Conservation (phyloP, 1,140 invertebrate species). For the Neodiprion pinetum region DNA sequence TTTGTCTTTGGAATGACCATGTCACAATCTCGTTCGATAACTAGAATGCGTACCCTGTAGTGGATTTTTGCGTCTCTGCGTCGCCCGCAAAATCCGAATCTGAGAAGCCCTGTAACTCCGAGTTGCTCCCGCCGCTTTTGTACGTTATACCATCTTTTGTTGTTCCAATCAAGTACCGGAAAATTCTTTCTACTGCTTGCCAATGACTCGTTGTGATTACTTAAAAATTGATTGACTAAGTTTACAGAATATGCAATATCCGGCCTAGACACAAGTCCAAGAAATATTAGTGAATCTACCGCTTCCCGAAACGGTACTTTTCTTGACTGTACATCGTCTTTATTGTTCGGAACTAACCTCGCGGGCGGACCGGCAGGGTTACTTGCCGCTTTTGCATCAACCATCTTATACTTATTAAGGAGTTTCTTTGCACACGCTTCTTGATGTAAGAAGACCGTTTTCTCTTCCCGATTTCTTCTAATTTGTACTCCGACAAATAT, state of each 20-base stretch:
- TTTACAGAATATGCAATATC: conserved; percentile 22
- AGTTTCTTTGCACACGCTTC: conserved; percentile 33
- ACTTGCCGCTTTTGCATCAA: conserved; percentile 42
- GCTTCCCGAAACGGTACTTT: conserved; percentile 10
- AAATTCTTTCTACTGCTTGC: conserved; percentile 27
- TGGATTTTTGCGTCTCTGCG: conserved; percentile 24
- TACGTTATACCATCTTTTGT: conserved; percentile 9
- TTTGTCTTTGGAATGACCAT: conserved; percentile 22
- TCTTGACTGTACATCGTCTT: conserved; percentile 19
- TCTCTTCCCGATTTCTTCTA: conserved; percentile 45
- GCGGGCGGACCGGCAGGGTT: conserved; percentile 35
- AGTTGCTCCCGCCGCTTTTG: background rate
- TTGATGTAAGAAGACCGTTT: conserved; percentile 43
- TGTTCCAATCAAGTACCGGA: conserved; percentile 24
- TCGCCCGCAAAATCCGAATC: conserved; percentile 26
- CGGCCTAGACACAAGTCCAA: background rate
- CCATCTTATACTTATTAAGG: conserved; percentile 30
- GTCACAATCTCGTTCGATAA: conserved; percentile 9
- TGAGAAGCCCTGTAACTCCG: conserved; percentile 12
- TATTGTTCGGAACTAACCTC: conserved; percentile 33
- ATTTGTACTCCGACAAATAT: conserved; percentile 33
- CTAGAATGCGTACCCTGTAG: conserved; percentile 22
- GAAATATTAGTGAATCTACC: background rate
- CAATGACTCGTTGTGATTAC: conserved; percentile 22
- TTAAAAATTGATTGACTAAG: conserved; percentile 12